These are phyloP conservation scores for Tachystola acroxantha DNA, from an alignment of 2,888 invertebrate genomes.

Conservation along the genomic window DNA sequence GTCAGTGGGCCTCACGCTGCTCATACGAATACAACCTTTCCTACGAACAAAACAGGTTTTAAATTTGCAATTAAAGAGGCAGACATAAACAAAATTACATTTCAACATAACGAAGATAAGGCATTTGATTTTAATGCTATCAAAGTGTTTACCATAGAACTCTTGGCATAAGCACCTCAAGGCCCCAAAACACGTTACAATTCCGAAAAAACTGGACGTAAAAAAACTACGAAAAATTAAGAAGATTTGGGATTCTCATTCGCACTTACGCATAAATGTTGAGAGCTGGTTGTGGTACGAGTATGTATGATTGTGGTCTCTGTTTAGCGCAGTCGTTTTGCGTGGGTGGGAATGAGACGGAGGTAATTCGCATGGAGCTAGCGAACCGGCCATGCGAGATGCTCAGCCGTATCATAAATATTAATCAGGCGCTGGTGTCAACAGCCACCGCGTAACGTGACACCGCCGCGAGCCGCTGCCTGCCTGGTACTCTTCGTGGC, in stretches of 20 bases:
- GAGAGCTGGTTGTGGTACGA: slow-evolving; percentile 54
- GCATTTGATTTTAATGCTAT: slow-evolving; percentile 11
- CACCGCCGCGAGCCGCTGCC: slow-evolving; percentile 68
- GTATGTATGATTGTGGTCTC: slow-evolving; percentile 45
- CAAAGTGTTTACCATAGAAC: slow-evolving; percentile 24
- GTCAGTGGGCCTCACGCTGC: slow-evolving; percentile 36
- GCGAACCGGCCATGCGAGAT: slow-evolving; percentile 77
- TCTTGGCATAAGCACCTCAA: slow-evolving; percentile 21
- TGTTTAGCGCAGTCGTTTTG: slow-evolving; percentile 29
- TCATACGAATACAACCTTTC: slow-evolving; percentile 20
- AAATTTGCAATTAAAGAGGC: slow-evolving; percentile 3
- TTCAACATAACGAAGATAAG: slow-evolving; percentile 9
- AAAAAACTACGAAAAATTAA: slow-evolving; percentile 57
- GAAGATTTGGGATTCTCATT: slow-evolving; percentile 72
- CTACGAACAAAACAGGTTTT: slow-evolving; percentile 11
- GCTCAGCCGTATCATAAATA: slow-evolving; percentile 78
- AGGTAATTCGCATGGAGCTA: slow-evolving; percentile 64
- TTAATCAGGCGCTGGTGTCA: slow-evolving; percentile 79
- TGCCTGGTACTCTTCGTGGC: slow-evolving; percentile 61
- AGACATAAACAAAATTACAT: slow-evolving; percentile 7
- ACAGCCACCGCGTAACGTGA: slow-evolving; percentile 78
- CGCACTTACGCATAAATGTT: slow-evolving; percentile 69
- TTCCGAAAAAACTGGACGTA: slow-evolving; percentile 33
- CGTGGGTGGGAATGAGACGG: slow-evolving; percentile 53
- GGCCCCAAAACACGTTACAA: slow-evolving; percentile 31